Conservation (phyloP, 1,140 invertebrate genomes). For the Bemisia tabaci region DNA sequence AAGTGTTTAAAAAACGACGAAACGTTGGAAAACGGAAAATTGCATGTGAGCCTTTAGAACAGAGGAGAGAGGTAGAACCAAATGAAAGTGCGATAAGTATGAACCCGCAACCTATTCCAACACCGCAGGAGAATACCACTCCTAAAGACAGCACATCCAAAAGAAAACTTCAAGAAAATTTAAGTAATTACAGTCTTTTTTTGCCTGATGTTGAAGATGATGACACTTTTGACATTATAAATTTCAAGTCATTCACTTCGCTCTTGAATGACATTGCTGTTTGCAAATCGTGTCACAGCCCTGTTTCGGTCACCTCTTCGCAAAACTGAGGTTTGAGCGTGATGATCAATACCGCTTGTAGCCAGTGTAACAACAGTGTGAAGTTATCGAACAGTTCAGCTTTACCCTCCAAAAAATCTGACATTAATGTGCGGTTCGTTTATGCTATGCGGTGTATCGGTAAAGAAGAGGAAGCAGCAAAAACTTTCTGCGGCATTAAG, state of each 20-base stretch:
- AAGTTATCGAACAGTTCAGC: not conserved
- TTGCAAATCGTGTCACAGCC: not conserved
- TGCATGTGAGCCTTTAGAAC: too few relatives aligned
- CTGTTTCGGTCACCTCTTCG: not conserved
- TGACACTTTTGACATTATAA: not conserved
- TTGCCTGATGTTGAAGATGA: not conserved
- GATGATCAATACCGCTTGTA: not conserved
- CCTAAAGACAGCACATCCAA: not conserved
- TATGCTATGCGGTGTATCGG: constrained; percentile 9
- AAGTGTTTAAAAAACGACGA: too few relatives aligned
- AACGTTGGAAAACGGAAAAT: too few relatives aligned
- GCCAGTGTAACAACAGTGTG: not conserved
- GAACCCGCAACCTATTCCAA: too few relatives aligned
- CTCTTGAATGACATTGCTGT: not conserved
- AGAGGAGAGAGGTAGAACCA: too few relatives aligned
- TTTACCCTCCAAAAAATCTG: not conserved
- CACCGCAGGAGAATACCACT: too few relatives aligned
- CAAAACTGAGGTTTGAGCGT: not conserved
- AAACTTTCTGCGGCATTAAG: constrained; percentile 8
- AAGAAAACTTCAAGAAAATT: not conserved
- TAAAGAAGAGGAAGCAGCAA: constrained; percentile 6
- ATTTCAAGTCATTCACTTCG: not conserved
- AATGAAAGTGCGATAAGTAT: too few relatives aligned
- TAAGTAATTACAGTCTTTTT: not conserved
- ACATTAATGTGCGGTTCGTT: constrained; percentile 5